phyloP scores from a whole-genome alignment of 2,797 vertebrate species.

The Antrozous pallidus region DNA sequence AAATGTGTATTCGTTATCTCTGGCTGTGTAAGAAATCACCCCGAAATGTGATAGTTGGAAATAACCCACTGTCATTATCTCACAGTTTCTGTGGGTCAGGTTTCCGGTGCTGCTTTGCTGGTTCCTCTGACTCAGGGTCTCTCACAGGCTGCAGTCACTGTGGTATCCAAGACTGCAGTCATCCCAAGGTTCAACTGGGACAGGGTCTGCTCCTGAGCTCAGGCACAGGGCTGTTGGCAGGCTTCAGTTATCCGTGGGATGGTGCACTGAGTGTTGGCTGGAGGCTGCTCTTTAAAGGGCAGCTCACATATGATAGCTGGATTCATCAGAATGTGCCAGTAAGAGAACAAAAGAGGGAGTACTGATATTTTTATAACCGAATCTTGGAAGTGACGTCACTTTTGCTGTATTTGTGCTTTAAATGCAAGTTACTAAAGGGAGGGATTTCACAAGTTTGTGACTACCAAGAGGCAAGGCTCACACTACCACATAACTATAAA shows the following conservation, averaged over 20 bases:
- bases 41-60: neutral
- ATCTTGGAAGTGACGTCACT: neutral
- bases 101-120: neutral
- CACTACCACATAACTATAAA: neutral
- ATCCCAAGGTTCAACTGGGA: neutral
- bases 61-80: neutral
- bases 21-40: neutral
- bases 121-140: neutral
- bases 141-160: neutral
- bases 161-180: neutral
- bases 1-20: neutral
- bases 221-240: no score
- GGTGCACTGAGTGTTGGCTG: neutral
- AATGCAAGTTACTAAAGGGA: neutral
- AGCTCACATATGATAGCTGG: neutral
- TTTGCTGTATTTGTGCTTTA: neutral
- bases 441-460: neutral
- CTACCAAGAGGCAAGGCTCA: neutral
- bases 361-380: neutral
- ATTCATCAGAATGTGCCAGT: neutral
- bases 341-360: neutral
- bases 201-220: neutral
- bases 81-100: neutral
- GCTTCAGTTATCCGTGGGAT: neutral
- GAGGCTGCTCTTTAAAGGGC: neutral